These are phyloP conservation scores for Emys orbicularis DNA, from an alignment of 2,797 vertebrate species.

Conservation along the genomic window DNA sequence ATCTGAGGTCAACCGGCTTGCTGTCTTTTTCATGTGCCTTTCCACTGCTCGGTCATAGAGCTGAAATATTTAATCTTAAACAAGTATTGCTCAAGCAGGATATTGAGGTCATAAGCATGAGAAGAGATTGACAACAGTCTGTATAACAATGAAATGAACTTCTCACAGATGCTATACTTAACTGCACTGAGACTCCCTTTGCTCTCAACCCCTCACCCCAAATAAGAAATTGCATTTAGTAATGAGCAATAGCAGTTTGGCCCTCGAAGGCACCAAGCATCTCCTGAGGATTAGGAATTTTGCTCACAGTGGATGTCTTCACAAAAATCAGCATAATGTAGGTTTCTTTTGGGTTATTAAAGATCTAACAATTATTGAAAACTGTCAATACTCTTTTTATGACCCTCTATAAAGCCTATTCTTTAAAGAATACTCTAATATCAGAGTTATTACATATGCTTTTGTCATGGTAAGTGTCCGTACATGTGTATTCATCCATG, in stretches of 20 bases:
- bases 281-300: not conserved
- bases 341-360: not conserved
- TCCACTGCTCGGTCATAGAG: constrained; percentile 54
- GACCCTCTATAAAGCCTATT: not conserved
- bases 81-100: constrained; percentile 61
- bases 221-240: constrained; percentile 20
- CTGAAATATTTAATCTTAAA: constrained; percentile 65
- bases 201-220: constrained; percentile 15
- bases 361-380: not conserved
- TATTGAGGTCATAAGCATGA: constrained; percentile 59
- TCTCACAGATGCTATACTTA: constrained; percentile 56
- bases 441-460: not conserved
- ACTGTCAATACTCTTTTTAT: not conserved
- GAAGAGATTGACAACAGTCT: constrained; percentile 39
- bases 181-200: constrained; percentile 55
- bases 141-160: constrained; percentile 58
- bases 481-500: not conserved
- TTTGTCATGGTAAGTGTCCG: not conserved
- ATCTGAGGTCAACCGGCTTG: constrained; percentile 58
- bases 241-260: not conserved
- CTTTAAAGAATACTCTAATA: not conserved
- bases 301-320: not conserved
- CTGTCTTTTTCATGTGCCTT: constrained; percentile 61
- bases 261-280: not conserved
- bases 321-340: not conserved